Evolutionary conservation across 2,113 vertebrate species (phyloP).

Genomic region (Forbesichthys papilliferus): DNA sequence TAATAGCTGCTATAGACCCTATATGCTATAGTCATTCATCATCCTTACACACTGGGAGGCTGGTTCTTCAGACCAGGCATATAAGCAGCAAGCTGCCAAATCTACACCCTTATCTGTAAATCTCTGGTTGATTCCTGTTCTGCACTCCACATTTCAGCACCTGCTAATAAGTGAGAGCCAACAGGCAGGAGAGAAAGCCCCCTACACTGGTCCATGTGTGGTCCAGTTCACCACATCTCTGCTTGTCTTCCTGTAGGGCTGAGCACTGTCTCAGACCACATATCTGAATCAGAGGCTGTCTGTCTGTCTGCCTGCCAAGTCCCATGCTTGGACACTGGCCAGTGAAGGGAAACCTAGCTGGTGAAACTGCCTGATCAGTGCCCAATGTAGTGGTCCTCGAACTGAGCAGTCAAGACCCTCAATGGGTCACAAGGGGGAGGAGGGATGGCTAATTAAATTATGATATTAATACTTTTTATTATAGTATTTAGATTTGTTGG

Average conservation of each 20-base stretch:
- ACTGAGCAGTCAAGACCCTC: too few relatives aligned
- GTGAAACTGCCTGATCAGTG: conserved; percentile 46
- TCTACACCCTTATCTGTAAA: not conserved
- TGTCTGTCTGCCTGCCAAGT: too few relatives aligned
- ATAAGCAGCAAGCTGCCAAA: not conserved
- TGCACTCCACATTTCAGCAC: conserved; percentile 18
- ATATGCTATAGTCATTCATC: not conserved
- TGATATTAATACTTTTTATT: not conserved
- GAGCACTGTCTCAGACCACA: conserved; percentile 3
- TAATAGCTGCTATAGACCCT: too few relatives aligned
- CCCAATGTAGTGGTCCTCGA: not conserved
- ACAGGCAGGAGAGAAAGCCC: not conserved
- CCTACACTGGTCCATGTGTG: not conserved
- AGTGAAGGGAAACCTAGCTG: conserved; percentile 18
- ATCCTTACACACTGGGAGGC: not conserved
- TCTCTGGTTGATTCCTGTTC: not conserved
- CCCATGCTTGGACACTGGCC: too few relatives aligned
- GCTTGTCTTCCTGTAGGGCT: not conserved
- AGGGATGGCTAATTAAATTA: conserved; percentile 4
- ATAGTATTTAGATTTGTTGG: too few relatives aligned
- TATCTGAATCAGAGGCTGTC: not conserved
- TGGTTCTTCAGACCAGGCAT: not conserved
- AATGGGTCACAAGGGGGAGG: conserved; percentile 15
- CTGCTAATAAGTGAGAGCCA: conserved; percentile 14
- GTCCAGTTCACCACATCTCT: conserved; percentile 2